A percentile compares a stretch with the other conserved stretches of the same genome.
These are phyloP conservation scores for Andricus curvator DNA, from an alignment of 2,888 invertebrate species.

Conservation along the genomic window DNA sequence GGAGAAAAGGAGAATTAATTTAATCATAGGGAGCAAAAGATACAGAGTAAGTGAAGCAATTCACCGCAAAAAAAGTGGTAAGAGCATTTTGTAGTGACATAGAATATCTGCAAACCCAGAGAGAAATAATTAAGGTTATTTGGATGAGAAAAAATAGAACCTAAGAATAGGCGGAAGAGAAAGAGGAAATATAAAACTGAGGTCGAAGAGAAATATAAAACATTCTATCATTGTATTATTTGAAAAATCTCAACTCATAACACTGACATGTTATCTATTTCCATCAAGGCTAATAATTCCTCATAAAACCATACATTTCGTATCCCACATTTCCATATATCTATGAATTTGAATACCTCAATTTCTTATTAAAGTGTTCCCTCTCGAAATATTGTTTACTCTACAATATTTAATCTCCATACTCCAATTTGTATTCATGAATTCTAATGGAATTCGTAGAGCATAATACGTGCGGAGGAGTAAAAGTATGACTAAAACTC, in stretches of 20 bases:
- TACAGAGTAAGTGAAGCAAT: too few relatives aligned
- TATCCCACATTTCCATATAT: not conserved
- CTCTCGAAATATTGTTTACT: constrained; percentile 34
- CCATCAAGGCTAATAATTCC: not conserved
- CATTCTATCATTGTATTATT: not conserved
- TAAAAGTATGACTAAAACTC: constrained; percentile 23
- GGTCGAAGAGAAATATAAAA: too few relatives aligned
- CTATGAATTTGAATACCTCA: constrained; percentile 3
- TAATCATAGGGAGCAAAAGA: too few relatives aligned
- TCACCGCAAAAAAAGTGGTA: too few relatives aligned
- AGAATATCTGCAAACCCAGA: too few relatives aligned
- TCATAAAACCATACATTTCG: not conserved
- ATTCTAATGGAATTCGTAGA: constrained; percentile 22
- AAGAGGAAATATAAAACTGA: too few relatives aligned
- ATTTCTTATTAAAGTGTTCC: constrained; percentile 16
- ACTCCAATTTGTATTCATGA: constrained; percentile 32
- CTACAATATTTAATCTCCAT: constrained; percentile 21
- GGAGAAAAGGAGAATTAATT: too few relatives aligned
- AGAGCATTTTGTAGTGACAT: too few relatives aligned
- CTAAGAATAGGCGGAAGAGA: too few relatives aligned
- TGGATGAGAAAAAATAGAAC: too few relatives aligned
- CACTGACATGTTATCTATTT: not conserved
- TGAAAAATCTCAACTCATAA: not conserved
- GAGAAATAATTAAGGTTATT: too few relatives aligned
- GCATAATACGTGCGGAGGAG: constrained; percentile 8